Percentiles rank a stretch among this genome's conserved stretches.
These are phyloP conservation scores for Hoplias malabaricus DNA, from an alignment of 2,113 vertebrate genomes.

Conservation along the genomic window DNA sequence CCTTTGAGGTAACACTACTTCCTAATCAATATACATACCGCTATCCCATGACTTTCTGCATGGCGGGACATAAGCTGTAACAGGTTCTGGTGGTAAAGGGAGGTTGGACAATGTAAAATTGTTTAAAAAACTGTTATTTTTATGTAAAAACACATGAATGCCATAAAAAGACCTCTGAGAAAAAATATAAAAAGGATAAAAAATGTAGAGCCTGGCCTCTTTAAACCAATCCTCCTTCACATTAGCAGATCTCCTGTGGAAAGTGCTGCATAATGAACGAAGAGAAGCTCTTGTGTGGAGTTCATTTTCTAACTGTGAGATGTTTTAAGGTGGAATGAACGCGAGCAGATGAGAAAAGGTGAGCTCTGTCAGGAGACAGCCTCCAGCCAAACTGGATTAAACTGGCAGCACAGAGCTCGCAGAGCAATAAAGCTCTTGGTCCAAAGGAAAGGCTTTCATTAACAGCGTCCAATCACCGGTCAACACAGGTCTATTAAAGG, in stretches of 20 bases:
- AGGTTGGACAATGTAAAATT: too few species aligned
- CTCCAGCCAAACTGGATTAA: background rate
- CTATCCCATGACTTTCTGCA: too few species aligned
- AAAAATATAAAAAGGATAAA: too few species aligned
- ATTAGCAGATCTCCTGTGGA: background rate
- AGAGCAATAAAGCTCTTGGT: background rate
- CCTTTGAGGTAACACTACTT: too few species aligned
- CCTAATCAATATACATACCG: too few species aligned
- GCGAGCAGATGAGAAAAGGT: background rate
- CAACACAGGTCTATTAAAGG: background rate
- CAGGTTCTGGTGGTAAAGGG: too few species aligned
- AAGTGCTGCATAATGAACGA: background rate
- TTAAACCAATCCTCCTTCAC: background rate
- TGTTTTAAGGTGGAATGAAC: background rate
- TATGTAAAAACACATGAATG: too few species aligned
- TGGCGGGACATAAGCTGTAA: too few species aligned
- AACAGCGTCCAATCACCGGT: background rate
- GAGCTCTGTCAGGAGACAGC: background rate
- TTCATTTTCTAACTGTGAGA: background rate
- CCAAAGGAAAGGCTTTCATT: background rate
- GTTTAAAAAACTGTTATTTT: too few species aligned
- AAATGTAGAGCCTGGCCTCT: background rate
- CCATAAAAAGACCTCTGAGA: too few species aligned
- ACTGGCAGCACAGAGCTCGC: background rate
- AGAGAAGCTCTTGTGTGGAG: background rate